phyloP scores from a whole-genome alignment of 2,888 invertebrate species.

The Lasius fuliginosus region DNA sequence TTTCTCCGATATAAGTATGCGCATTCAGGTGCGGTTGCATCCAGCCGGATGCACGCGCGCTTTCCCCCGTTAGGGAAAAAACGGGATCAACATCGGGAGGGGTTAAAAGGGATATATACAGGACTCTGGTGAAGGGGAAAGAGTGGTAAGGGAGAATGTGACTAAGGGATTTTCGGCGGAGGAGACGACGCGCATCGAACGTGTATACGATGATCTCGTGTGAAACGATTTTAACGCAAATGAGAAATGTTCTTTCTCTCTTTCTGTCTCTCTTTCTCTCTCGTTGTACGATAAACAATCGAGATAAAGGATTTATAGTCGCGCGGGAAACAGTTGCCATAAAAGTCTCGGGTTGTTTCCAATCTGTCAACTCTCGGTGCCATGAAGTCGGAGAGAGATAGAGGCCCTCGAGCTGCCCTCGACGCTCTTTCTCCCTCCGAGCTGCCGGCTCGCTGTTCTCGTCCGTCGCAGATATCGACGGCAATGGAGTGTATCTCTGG shows the following conservation, averaged over 20 bases:
- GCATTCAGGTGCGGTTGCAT: slow-evolving; percentile 62
- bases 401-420: slow-evolving; percentile 18
- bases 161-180: background rate
- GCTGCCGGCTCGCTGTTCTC: slow-evolving; percentile 30
- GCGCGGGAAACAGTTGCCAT: slow-evolving; percentile 78
- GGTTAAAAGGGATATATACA: background rate
- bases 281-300: slow-evolving; percentile 77
- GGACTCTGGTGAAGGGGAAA: background rate
- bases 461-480: slow-evolving; percentile 47
- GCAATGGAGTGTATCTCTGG: slow-evolving; percentile 16
- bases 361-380: slow-evolving; percentile 78
- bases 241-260: slow-evolving; percentile 75
- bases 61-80: background rate
- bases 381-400: slow-evolving; percentile 50
- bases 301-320: slow-evolving; percentile 80
- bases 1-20: slow-evolving; percentile 65
- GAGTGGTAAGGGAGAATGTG: background rate
- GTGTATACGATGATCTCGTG: slow-evolving; percentile 36
- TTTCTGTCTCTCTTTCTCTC: slow-evolving; percentile 57
- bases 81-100: background rate
- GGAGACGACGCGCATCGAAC: slow-evolving; percentile 29
- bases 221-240: slow-evolving; percentile 79
- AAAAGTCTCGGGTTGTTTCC: slow-evolving; percentile 82
- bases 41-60: slow-evolving; percentile 36
- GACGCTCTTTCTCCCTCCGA: slow-evolving; percentile 8